Base-by-base conservation (phyloP, 2,888 invertebrate species). In the Aleiodes alternator region DNA sequence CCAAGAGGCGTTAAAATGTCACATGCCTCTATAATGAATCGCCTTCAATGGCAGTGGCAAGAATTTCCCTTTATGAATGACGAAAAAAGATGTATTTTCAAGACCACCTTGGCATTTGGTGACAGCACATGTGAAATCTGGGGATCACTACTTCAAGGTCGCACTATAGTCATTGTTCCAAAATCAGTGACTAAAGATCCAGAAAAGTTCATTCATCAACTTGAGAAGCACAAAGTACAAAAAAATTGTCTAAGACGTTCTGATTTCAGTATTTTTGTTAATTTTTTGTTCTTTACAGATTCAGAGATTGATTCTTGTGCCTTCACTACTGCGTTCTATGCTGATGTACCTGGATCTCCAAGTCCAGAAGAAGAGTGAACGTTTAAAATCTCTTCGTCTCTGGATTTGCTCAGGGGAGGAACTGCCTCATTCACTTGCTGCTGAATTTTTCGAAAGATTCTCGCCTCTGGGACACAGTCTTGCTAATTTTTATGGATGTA, bases 351-450 rank as follows among this genome's bases (percentile, higher is more conserved):
- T 95, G 11, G 92, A 93, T 43, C 88, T 95, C 66, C 92, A 92
- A 83, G 91, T 51, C 14, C 51, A 51, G n/a, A 14, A 51, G 12
- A 14, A 51, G 12, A 51, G 14, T 9, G 51, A 14, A 4, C 7
- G 1, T 6, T 90, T 96, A 31, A 88, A 91, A 76, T 89, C 90
- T 69, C 90, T 97, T 11, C 94, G 93, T 85, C 91, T 95, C 0
- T 97, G 97, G 96, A 92, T 97, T 12, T 96, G 97, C 84, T 97
- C 97, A 0, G 97, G 97, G 0, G 97, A 97, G 88, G 93, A 94
- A 0, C 91, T 97, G 0, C 92, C 94, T 12, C 92, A 93, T 6
- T 91, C 94, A 0, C 88, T 96, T 48, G 95, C 95, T 0, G 90
- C 92, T 53, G 93, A 95, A 82, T 97, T 97, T 90, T 96, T 96